These are phyloP conservation scores for Pygocentrus nattereri DNA, from an alignment of 2,797 vertebrate species.

Conservation along the genomic window DNA sequence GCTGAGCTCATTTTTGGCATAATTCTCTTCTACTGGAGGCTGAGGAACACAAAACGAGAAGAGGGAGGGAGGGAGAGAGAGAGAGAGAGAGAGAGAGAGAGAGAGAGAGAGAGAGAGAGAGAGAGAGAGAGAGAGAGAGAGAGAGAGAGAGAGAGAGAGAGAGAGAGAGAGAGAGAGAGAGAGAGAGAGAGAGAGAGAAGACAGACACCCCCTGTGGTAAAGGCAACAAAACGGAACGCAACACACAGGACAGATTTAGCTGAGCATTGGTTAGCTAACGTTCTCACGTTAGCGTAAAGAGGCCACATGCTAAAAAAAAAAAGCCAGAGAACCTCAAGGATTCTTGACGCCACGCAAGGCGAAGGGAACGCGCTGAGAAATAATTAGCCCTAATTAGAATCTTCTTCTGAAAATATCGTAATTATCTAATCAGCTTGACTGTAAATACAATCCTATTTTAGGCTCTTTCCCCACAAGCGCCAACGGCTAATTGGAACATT, in stretches of 20 bases:
- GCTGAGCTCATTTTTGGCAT: conserved; percentile 26
- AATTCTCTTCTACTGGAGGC: conserved; percentile 12
- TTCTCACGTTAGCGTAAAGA: neutral
- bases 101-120: neutral
- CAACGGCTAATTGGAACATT: conserved; percentile 42
- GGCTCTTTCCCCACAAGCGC: neutral
- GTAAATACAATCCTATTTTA: conserved; percentile 42
- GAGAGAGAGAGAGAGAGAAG: no score
- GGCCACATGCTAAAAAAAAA: neutral
- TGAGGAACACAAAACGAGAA: neutral
- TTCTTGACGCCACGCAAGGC: neutral
- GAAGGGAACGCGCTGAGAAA: neutral
- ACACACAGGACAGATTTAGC: neutral
- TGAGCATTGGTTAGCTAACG: neutral
- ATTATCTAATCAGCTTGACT: conserved; percentile 31
- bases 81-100: neutral
- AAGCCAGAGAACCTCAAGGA: neutral
- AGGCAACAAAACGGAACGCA: neutral
- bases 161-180: neutral
- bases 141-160: neutral
- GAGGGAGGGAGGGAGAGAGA: neutral
- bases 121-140: no score
- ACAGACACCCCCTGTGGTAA: neutral
- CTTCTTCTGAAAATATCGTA: conserved; percentile 24
- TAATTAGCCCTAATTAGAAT: conserved; percentile 33